Evolutionary conservation across 2,888 invertebrate genomes (phyloP).

Genomic region (Blastobasis lacticolella): DNA sequence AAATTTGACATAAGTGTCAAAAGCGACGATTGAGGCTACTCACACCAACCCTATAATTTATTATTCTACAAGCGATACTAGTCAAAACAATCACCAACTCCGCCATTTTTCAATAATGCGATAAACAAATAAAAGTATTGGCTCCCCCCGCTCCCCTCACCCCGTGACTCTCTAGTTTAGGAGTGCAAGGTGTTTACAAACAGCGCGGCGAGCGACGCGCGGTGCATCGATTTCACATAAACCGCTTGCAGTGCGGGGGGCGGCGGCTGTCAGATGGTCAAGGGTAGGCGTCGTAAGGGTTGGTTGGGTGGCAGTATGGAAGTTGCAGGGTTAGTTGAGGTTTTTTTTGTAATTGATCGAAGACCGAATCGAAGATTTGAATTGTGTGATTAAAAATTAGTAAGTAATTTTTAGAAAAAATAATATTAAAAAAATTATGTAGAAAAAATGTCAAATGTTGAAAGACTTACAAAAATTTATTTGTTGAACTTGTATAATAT

Average conservation of each 20-base stretch:
- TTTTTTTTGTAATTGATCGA: not conserved
- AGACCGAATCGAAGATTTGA: not conserved
- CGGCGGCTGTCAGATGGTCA: no score
- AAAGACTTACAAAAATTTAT: no score
- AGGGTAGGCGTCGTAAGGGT: not conserved
- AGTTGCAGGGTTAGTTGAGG: not conserved
- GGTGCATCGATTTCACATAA: slow-evolving; percentile 72
- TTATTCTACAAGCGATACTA: no score
- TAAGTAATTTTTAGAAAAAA: not conserved
- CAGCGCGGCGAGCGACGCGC: slow-evolving; percentile 25
- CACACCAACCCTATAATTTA: no score
- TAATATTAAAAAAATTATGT: not conserved
- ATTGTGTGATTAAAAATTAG: not conserved
- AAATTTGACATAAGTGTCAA: no score
- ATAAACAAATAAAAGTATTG: no score
- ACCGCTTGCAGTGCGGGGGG: slow-evolving; percentile 21
- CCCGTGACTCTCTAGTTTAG: not conserved
- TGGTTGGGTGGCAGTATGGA: not conserved
- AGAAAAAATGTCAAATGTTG: no score
- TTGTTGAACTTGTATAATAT: not conserved
- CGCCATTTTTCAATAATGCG: no score
- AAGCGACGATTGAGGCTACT: no score
- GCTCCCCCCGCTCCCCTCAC: no score
- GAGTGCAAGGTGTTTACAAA: slow-evolving; percentile 66
- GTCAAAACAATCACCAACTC: no score